phyloP scores from a whole-genome alignment of 2,888 invertebrate species.

The Athetis lepigone region DNA sequence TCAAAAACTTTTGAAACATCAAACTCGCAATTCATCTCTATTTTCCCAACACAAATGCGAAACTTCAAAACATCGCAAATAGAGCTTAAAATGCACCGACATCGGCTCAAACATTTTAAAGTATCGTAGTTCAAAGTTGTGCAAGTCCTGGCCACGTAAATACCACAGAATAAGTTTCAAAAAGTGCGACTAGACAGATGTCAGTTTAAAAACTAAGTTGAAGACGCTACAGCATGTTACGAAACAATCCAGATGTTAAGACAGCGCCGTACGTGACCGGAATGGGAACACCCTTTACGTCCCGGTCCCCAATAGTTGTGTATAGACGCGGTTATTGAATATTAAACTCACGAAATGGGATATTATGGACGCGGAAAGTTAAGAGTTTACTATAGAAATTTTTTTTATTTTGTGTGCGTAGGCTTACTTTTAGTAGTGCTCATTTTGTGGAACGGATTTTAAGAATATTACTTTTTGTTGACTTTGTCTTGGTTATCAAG shows the following conservation, averaged over 20 bases:
- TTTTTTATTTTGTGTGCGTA: slow-evolving; percentile 36
- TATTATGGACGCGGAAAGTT: slow-evolving; percentile 68
- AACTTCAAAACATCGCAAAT: slow-evolving; percentile 26
- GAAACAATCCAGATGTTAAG: slow-evolving; percentile 88
- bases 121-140: slow-evolving; percentile 46
- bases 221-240: slow-evolving; percentile 80
- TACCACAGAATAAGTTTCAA: slow-evolving; percentile 72
- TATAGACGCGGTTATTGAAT: slow-evolving; percentile 81
- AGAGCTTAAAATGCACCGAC: slow-evolving; percentile 39
- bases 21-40: no score
- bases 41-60: not conserved
- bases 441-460: slow-evolving; percentile 24
- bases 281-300: slow-evolving; percentile 65
- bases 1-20: not conserved
- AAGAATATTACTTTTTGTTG: slow-evolving; percentile 42
- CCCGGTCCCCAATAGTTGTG: slow-evolving; percentile 71
- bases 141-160: slow-evolving; percentile 60
- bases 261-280: slow-evolving; percentile 81
- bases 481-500: slow-evolving; percentile 7
- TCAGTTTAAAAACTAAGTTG: slow-evolving; percentile 83
- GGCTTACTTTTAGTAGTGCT: slow-evolving; percentile 24
- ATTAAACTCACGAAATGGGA: slow-evolving; percentile 77
- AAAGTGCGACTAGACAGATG: slow-evolving; percentile 72
- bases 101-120: slow-evolving; percentile 47
- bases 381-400: slow-evolving; percentile 66